These are phyloP conservation scores for Eptesicus fuscus DNA, from an alignment of 2,113 vertebrate species.

Conservation along the genomic window DNA sequence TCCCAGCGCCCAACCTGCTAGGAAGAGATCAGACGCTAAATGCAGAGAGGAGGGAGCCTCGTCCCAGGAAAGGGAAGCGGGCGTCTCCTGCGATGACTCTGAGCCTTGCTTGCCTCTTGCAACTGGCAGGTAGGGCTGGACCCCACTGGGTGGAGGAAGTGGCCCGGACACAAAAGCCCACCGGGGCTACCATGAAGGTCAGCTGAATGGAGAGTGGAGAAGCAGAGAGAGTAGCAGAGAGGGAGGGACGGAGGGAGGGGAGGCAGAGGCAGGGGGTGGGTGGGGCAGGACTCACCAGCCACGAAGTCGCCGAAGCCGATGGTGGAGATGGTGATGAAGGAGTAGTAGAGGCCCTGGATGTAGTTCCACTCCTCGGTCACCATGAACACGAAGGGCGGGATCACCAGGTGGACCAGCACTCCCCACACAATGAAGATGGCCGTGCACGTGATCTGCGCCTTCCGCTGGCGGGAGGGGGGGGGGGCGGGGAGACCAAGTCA, in stretches of 20 bases:
- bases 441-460: slow-evolving; percentile 96
- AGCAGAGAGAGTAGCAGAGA: neutral
- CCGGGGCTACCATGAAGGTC: neutral
- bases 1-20: neutral
- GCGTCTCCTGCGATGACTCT: no score
- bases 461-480: slow-evolving; percentile 82
- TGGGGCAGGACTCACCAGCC: slow-evolving; percentile 85
- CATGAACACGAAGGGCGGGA: slow-evolving; percentile 98
- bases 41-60: neutral
- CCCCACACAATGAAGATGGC: slow-evolving; percentile 97
- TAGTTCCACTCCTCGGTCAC: slow-evolving; percentile 96
- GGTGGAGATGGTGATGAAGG: slow-evolving; percentile 97
- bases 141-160: neutral
- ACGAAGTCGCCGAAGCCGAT: slow-evolving; percentile 98
- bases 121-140: neutral
- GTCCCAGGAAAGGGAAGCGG: neutral
- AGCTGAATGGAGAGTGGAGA: neutral
- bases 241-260: no score
- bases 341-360: slow-evolving; percentile 96
- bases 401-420: slow-evolving; percentile 92
- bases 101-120: neutral
- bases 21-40: neutral
- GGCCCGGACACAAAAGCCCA: neutral
- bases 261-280: neutral
- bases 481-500: neutral